Evolutionary conservation across 1,140 invertebrate species (phyloP).

Genomic region (Brachionus calyciflorus): DNA sequence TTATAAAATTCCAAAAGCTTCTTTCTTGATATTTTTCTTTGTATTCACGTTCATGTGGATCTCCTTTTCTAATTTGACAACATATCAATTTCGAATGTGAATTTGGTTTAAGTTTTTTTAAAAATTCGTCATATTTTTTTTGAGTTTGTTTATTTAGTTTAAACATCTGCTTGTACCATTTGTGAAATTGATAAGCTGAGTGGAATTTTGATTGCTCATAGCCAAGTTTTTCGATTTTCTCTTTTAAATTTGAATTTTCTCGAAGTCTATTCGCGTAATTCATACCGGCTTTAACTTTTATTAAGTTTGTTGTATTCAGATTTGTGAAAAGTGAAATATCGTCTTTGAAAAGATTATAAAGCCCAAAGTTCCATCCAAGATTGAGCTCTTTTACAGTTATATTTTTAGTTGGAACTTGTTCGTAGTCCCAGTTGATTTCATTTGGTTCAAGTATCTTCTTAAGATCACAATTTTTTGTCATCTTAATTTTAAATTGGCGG

Average conservation of each 20-base stretch:
- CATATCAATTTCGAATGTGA: not conserved
- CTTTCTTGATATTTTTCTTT: not conserved
- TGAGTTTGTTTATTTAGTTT: not conserved
- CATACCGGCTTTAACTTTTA: not conserved
- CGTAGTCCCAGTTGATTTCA: slow-evolving; percentile 10
- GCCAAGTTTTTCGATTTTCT: not conserved
- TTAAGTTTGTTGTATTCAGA: not conserved
- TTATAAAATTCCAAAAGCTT: not conserved
- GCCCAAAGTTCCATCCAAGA: no score
- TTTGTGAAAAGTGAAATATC: not conserved
- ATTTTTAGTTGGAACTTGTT: not conserved
- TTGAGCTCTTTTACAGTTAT: not conserved
- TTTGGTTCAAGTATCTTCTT: slow-evolving; percentile 8
- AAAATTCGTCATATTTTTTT: not conserved
- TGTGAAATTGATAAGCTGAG: not conserved
- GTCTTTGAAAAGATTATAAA: not conserved
- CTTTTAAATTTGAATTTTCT: not conserved
- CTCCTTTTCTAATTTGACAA: slow-evolving; percentile 7
- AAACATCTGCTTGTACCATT: slow-evolving; percentile 26
- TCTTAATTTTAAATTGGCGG: slow-evolving; percentile 22
- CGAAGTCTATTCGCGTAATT: not conserved
- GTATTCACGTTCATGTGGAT: not conserved
- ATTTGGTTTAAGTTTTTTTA: not conserved
- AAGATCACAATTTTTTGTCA: slow-evolving; percentile 23
- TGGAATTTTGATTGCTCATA: not conserved